These are phyloP conservation scores for Philonicus albiceps DNA, from an alignment of 2,888 invertebrate genomes.

Conservation along the genomic window DNA sequence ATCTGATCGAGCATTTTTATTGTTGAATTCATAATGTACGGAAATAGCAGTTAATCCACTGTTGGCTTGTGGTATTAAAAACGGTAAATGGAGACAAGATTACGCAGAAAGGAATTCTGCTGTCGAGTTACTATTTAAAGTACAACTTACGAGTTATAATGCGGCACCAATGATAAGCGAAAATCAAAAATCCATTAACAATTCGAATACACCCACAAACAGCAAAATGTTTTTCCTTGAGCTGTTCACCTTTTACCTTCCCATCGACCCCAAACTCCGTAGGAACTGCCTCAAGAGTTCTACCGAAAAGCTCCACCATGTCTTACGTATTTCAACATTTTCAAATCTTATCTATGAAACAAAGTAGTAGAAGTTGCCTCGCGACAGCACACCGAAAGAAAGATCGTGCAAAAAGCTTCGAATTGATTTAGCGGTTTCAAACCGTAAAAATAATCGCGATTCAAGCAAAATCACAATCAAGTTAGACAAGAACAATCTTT, in stretches of 20 bases:
- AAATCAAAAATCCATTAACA: not conserved
- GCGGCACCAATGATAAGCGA: not conserved
- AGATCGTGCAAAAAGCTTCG: not conserved
- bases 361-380: not conserved
- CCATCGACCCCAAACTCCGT: not conserved
- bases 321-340: not conserved
- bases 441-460: not conserved
- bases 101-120: not conserved
- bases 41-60: no score
- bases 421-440: not conserved
- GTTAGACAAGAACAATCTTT: not conserved
- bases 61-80: not conserved
- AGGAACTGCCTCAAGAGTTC: not conserved
- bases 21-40: no score
- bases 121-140: not conserved
- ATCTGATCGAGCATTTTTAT: no score
- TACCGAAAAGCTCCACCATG: not conserved
- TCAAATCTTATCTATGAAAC: not conserved
- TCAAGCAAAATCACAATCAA: not conserved
- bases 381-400: not conserved
- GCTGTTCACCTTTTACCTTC: not conserved
- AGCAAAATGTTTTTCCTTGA: not conserved
- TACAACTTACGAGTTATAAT: not conserved
- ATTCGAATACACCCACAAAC: not conserved
- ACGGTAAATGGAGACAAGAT: not conserved